A percentile compares a stretch with the other conserved stretches of the same genome.
phyloP scores from a whole-genome alignment of 2,888 invertebrate genomes.

The Pemphredon lugubris region DNA sequence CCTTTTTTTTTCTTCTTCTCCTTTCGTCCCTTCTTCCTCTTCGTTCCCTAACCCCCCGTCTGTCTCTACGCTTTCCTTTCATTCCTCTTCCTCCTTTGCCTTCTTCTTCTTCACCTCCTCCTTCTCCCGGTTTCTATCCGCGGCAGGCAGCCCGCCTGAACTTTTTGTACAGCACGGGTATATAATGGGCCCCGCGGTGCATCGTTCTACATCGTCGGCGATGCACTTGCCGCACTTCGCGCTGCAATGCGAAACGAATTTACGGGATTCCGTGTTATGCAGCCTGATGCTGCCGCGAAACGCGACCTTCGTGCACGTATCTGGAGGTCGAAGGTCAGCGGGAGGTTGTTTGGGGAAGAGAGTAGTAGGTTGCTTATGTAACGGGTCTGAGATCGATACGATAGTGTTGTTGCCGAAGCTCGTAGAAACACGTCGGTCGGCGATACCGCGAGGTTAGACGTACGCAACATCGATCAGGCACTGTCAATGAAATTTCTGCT shows the following conservation, averaged over 20 bases:
- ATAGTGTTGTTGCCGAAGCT: no score
- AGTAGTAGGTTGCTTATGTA: no score
- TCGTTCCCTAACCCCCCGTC: conserved; percentile 19
- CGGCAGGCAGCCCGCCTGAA: conserved; percentile 19
- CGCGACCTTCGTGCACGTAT: conserved; percentile 24
- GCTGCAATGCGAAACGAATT: conserved; percentile 37
- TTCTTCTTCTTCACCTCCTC: conserved; percentile 5
- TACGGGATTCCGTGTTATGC: conserved; percentile 34
- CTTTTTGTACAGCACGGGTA: conserved; percentile 52
- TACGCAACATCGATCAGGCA: no score
- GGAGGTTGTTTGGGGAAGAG: no score
- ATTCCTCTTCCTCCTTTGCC: conserved; percentile 11
- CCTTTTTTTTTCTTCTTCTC: conserved; percentile 35
- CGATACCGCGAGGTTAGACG: no score
- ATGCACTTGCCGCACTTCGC: conserved; percentile 35
- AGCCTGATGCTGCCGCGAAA: conserved; percentile 24
- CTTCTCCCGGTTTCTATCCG: conserved; percentile 16
- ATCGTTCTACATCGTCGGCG: conserved; percentile 50
- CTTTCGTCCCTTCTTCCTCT: conserved; percentile 21
- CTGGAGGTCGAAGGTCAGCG: conserved; percentile 4
- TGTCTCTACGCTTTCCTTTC: conserved; percentile 5
- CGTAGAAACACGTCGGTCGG: no score
- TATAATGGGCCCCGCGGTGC: conserved; percentile 56
- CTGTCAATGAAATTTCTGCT: no score
- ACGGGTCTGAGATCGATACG: neutral